These are phyloP conservation scores for Actinia tenebrosa DNA, from an alignment of 64 coral and sea anemone species.

Conservation along the genomic window DNA sequence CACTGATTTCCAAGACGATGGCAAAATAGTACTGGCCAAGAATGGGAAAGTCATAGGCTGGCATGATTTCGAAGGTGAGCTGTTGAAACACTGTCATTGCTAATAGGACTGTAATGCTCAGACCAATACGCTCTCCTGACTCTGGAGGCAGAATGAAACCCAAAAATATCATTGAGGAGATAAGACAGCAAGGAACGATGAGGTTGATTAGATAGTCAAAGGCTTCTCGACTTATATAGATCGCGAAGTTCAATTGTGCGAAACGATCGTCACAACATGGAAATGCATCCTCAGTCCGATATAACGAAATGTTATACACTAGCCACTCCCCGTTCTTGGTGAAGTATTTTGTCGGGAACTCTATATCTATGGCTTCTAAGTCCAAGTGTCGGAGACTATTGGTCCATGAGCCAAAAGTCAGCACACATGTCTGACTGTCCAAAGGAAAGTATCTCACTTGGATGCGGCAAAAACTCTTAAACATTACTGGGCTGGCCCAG, in stretches of 20 bases:
- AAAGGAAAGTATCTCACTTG: constrained; percentile 69
- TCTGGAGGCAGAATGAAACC: constrained; percentile 82
- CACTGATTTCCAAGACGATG: constrained; percentile 75
- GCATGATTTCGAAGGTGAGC: constrained; percentile 85
- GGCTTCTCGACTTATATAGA: constrained; percentile 65
- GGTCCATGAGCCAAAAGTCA: constrained; percentile 75
- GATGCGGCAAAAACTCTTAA: constrained; percentile 63
- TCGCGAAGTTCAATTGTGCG: constrained; percentile 41
- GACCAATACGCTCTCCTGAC: constrained; percentile 79
- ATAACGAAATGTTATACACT: constrained; percentile 33
- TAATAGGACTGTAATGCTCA: constrained; percentile 78
- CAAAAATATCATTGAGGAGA: constrained; percentile 91
- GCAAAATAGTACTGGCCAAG: constrained; percentile 89
- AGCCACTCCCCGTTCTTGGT: constrained; percentile 78
- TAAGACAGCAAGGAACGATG: constrained; percentile 82
- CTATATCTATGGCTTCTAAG: constrained; percentile 23
- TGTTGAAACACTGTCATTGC: constrained; percentile 94
- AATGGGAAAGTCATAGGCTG: constrained; percentile 74
- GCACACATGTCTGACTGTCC: constrained; percentile 51
- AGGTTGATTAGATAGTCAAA: constrained; percentile 80
- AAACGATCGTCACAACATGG: constrained; percentile 22
- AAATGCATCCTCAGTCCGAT: constrained; percentile 11
- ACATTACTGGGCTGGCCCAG: constrained; percentile 57
- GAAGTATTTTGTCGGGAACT: constrained; percentile 45
- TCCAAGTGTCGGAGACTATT: constrained; percentile 35